Conservation (phyloP, 2,113 vertebrate species). For the Oreotrochilus melanogaster region DNA sequence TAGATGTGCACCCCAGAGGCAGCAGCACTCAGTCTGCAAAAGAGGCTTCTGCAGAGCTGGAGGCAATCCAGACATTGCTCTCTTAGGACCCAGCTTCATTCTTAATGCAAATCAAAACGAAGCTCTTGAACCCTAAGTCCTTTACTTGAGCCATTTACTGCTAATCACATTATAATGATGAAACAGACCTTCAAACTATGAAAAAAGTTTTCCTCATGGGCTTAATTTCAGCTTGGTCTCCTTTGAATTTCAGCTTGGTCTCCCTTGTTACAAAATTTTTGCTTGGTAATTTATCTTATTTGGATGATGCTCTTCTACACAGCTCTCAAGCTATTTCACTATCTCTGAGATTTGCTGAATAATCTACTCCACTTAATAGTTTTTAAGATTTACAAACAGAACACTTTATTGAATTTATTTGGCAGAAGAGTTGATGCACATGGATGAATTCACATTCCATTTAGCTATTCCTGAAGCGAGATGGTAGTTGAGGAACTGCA, state of each 20-base stretch:
- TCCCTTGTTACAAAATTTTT: not conserved
- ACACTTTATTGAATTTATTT: not conserved
- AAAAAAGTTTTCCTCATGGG: not conserved
- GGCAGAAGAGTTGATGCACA: not conserved
- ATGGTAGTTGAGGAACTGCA: not conserved
- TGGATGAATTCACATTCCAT: not conserved
- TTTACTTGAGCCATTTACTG: not conserved
- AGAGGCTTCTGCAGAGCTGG: not conserved
- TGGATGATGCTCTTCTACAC: not conserved
- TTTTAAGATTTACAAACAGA: not conserved
- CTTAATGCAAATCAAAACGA: not conserved
- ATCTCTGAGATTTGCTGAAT: conserved; percentile 6
- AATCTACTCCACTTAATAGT: not conserved
- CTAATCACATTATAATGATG: not conserved
- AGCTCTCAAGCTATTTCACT: not conserved
- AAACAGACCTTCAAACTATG: not conserved
- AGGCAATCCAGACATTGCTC: not conserved
- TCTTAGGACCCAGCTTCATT: not conserved
- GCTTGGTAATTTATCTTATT: not conserved
- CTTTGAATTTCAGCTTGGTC: not conserved
- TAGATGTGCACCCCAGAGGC: not conserved
- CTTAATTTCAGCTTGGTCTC: not conserved
- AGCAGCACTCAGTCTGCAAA: rapidly evolving
- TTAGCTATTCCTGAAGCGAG: not conserved
- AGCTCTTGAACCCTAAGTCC: not conserved